Evolutionary conservation across 2,888 invertebrate species (phyloP).

Genomic region (Panorpa germanica): DNA sequence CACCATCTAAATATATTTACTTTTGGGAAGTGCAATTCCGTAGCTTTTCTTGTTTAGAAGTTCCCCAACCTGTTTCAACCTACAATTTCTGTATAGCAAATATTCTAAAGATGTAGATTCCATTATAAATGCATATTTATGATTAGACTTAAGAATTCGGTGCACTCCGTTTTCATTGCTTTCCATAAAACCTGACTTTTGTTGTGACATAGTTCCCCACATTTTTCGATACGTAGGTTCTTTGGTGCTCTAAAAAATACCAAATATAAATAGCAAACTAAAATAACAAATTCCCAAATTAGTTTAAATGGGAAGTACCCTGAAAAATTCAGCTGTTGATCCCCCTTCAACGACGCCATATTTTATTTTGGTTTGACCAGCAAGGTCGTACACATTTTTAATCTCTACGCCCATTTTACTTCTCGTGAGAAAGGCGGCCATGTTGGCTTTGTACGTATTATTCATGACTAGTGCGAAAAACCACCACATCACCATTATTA

Average conservation of each 20-base stretch:
- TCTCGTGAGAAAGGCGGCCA: too few relatives aligned
- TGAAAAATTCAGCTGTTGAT: conserved; percentile 80
- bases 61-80: conserved; percentile 64
- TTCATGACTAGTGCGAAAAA: too few relatives aligned
- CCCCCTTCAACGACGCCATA: conserved; percentile 85
- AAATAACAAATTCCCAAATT: conserved; percentile 19
- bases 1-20: too few relatives aligned
- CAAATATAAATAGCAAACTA: conserved; percentile 3
- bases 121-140: conserved; percentile 86
- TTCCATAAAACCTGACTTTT: conserved; percentile 64
- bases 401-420: too few relatives aligned
- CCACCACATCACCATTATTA: too few relatives aligned
- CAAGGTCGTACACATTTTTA: too few relatives aligned
- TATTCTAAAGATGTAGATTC: conserved; percentile 93
- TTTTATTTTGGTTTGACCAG: conserved; percentile 86
- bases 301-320: conserved; percentile 21
- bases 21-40: too few relatives aligned
- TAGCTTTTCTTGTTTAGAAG: too few relatives aligned
- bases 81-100: conserved; percentile 67
- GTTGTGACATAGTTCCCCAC: conserved; percentile 80
- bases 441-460: too few relatives aligned
- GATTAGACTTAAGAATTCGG: conserved; percentile 57
- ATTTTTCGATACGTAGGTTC: conserved; percentile 78
- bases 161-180: conserved; percentile 77
- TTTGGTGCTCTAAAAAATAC: conserved; percentile 48